Conservation (phyloP, 2,797 vertebrate species). For the Parotocinclus haroldoi region DNA sequence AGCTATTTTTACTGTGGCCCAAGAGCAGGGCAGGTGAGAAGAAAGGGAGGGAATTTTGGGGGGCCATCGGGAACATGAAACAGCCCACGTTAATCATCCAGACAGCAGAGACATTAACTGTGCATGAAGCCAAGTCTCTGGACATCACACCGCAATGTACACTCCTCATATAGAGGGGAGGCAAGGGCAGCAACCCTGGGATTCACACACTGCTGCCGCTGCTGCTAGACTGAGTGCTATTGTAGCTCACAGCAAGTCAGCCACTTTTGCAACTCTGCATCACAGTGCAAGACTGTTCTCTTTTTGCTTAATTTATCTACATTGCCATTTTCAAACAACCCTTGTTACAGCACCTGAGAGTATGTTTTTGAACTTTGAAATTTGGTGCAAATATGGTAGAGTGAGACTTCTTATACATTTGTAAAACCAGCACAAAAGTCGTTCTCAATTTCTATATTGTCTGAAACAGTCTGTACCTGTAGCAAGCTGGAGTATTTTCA, state of each 20-base stretch:
- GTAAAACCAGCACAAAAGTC: neutral
- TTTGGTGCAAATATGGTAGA: conserved; percentile 4
- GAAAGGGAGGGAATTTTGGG: conserved; percentile 62
- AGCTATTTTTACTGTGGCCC: conserved; percentile 71
- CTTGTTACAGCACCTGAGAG: too few relatives aligned
- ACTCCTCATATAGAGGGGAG: conserved; percentile 39
- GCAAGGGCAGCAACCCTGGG: conserved; percentile 42
- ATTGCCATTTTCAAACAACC: too few relatives aligned
- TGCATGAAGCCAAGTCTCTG: conserved; percentile 68
- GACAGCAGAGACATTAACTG: conserved; percentile 75
- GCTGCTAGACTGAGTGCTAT: conserved; percentile 37
- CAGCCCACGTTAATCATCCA: conserved; percentile 70
- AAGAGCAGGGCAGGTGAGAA: conserved; percentile 66
- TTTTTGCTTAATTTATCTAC: too few relatives aligned
- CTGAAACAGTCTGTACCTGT: too few relatives aligned
- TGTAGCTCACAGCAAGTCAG: conserved; percentile 21
- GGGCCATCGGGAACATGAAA: conserved; percentile 64
- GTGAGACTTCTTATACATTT: neutral
- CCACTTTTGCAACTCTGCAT: conserved; percentile 26
- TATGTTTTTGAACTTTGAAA: neutral
- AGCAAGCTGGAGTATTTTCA: conserved; percentile 57
- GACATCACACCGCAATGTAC: conserved; percentile 56
- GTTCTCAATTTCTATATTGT: neutral
- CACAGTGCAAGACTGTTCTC: neutral
- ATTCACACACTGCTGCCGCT: conserved; percentile 39